Percentiles rank a stretch among this genome's conserved stretches.
Conservation (phyloP, 2,888 invertebrate genomes). For the Lumbricus terrestris region DNA sequence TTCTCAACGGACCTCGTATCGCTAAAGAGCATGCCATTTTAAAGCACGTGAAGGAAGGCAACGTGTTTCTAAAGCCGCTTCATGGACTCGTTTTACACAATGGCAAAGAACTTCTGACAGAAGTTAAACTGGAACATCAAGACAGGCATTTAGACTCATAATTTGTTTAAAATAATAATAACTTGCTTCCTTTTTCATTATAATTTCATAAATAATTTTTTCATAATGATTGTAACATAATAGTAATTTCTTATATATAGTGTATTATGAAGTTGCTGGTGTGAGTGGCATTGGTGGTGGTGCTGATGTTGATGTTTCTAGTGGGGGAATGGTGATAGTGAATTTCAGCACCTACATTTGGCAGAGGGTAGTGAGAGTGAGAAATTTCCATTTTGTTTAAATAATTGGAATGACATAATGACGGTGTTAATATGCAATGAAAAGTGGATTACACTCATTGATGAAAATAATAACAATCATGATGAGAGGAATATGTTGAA, state of each 20-base stretch:
- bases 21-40: conserved; percentile 38
- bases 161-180: neutral
- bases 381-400: too few species aligned
- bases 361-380: too few species aligned
- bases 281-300: too few species aligned
- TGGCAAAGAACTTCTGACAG: conserved; percentile 35
- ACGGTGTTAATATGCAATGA: neutral
- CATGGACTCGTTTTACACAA: conserved; percentile 38
- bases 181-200: neutral
- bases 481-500: neutral
- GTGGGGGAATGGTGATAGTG: too few species aligned
- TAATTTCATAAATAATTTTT: too few species aligned
- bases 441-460: neutral
- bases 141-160: conserved; percentile 36
- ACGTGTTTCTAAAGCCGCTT: conserved; percentile 33
- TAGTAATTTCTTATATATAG: neutral
- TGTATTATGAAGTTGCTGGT: neutral
- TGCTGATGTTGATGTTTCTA: too few species aligned
- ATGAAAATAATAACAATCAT: neutral
- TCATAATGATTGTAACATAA: neutral
- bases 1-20: conserved; percentile 39
- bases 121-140: conserved; percentile 36
- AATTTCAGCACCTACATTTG: too few species aligned
- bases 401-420: too few species aligned
- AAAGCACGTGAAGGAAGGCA: conserved; percentile 24